These are phyloP conservation scores for Philereme transversata DNA, from an alignment of 2,888 invertebrate genomes.

Conservation along the genomic window DNA sequence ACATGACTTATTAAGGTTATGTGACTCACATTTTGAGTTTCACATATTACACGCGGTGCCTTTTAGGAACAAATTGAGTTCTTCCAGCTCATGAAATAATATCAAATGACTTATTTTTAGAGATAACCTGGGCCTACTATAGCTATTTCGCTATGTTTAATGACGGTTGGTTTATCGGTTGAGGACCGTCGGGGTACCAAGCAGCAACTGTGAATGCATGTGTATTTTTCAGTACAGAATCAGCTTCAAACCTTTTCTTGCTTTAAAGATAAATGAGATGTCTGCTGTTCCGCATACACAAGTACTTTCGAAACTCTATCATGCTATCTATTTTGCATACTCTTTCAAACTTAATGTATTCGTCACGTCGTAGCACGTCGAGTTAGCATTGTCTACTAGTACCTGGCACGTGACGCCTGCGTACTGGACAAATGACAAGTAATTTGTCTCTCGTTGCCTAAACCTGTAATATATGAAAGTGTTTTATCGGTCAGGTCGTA, in stretches of 20 bases:
- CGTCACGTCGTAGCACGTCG: slow-evolving; percentile 2
- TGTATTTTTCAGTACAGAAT: not conserved
- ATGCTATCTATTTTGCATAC: slow-evolving; percentile 16
- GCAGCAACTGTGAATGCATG: not conserved
- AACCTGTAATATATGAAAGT: not conserved
- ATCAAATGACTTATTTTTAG: no score
- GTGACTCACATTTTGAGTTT: slow-evolving; percentile 34
- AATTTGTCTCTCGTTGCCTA: slow-evolving; percentile 12
- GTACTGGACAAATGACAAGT: slow-evolving; percentile 9
- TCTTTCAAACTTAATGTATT: slow-evolving; percentile 2
- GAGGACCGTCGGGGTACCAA: no score
- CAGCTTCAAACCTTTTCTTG: slow-evolving; percentile 4
- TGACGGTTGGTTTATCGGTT: no score
- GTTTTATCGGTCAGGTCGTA: slow-evolving; percentile 35
- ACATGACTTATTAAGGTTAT: slow-evolving; percentile 39
- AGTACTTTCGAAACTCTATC: slow-evolving; percentile 6
- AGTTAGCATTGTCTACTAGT: slow-evolving; percentile 13
- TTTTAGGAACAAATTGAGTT: slow-evolving; percentile 11
- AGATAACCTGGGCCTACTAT: no score
- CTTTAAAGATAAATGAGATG: slow-evolving; percentile 11
- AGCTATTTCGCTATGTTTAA: no score
- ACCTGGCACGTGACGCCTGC: slow-evolving; percentile 12
- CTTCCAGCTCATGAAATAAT: not conserved
- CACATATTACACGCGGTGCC: slow-evolving; percentile 16
- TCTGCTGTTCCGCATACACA: slow-evolving; percentile 9